These are phyloP conservation scores for Lucifuga dentata DNA, from an alignment of 2,113 vertebrate species.

Conservation along the genomic window DNA sequence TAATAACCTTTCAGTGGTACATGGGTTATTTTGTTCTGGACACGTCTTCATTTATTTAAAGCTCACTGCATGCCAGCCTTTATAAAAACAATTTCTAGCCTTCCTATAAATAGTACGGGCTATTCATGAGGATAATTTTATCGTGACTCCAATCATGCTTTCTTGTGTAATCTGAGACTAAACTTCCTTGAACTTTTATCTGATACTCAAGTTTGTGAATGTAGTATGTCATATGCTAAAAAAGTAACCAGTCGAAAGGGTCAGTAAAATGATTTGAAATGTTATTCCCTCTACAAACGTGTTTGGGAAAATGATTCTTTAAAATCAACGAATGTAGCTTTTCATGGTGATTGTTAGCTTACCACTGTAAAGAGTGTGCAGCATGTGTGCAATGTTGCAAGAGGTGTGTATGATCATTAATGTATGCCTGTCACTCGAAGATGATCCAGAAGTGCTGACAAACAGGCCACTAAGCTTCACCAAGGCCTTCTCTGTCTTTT, in stretches of 20 bases:
- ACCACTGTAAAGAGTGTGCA: neutral
- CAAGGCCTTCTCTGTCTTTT: constrained; percentile 22
- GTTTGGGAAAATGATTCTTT: constrained; percentile 2
- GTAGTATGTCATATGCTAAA: neutral
- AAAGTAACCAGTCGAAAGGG: neutral
- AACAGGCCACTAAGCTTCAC: constrained; percentile 24
- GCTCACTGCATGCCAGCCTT: constrained; percentile 12
- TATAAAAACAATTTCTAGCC: constrained; percentile 24
- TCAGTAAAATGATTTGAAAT: neutral
- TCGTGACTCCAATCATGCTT: constrained; percentile 11
- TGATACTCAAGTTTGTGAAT: neutral
- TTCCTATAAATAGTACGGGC: constrained; percentile 40
- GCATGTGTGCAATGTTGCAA: neutral
- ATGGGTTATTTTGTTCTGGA: too few relatives aligned
- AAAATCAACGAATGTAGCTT: neutral
- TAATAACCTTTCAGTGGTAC: neutral
- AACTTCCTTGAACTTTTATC: constrained; percentile 42
- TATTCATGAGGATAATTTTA: constrained; percentile 28
- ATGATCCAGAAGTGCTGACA: constrained; percentile 48
- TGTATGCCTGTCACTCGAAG: constrained; percentile 28
- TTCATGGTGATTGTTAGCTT: neutral
- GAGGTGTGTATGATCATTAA: constrained; percentile 18
- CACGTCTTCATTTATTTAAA: neutral
- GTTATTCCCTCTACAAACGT: neutral
- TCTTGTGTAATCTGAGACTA: constrained; percentile 49